Percentiles rank a stretch among this genome's conserved stretches.
Conservation (phyloP, 1,140 invertebrate species). For the Steinernema khuongi region DNA sequence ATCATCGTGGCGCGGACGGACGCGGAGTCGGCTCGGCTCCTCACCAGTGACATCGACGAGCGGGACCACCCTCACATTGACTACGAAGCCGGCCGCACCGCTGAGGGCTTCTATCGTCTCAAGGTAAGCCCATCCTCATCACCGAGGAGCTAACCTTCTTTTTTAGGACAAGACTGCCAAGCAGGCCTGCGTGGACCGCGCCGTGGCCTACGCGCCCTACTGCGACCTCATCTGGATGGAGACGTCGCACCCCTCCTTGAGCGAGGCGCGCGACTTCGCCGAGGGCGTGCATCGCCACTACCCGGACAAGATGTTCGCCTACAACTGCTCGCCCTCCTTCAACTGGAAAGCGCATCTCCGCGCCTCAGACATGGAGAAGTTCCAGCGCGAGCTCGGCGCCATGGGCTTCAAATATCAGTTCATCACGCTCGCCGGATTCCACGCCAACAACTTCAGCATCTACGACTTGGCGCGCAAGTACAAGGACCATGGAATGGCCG, state of each 20-base stretch:
- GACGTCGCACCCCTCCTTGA: conserved; percentile 56
- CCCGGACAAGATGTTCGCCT: conserved; percentile 60
- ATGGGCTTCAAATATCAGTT: conserved; percentile 62
- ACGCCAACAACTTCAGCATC: conserved; percentile 59
- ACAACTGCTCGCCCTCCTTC: conserved; percentile 61
- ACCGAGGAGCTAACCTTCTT: conserved; percentile 4
- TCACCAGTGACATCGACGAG: conserved; percentile 59
- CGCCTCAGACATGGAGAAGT: conserved; percentile 58
- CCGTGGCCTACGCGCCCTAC: conserved; percentile 59
- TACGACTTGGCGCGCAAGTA: conserved; percentile 59
- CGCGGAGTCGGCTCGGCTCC: conserved; percentile 54
- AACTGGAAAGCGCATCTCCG: conserved; percentile 60
- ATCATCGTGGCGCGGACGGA: conserved; percentile 60
- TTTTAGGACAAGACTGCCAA: conserved; percentile 52
- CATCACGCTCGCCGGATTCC: conserved; percentile 60
- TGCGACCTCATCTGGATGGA: conserved; percentile 61
- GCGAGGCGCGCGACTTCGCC: conserved; percentile 58
- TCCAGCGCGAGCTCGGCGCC: conserved; percentile 59
- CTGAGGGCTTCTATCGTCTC: conserved; percentile 58
- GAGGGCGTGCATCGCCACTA: conserved; percentile 57
- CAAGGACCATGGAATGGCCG: conserved; percentile 56
- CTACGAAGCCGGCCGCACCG: conserved; percentile 52
- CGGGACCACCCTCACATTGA: conserved; percentile 60
- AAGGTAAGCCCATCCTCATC: conserved; percentile 10
- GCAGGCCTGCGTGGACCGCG: conserved; percentile 58